Evolutionary conservation across 2,888 invertebrate species (phyloP), one percentile per base, ranked within the genome.

Genomic region (Phyllotreta cruciferae): DNA sequence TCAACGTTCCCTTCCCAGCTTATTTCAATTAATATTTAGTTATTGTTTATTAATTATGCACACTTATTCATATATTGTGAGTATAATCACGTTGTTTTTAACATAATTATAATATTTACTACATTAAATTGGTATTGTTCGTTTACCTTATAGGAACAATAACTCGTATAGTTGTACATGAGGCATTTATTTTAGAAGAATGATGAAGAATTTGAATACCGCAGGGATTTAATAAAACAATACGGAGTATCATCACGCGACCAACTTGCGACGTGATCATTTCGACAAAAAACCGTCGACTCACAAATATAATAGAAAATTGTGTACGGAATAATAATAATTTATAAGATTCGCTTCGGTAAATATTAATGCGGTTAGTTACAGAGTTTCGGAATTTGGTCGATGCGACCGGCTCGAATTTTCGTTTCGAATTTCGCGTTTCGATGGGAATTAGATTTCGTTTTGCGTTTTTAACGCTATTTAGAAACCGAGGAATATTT

Each of bases 201-300:
- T 38, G 34, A 47, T 38, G 34, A 34, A 24, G 24, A 24, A 56
- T 56, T 56, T 56, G 56, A 56, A 47, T 56, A 56, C 13, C 14
- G 34, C 10, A 10, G 49, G 50, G 24, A 52, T 47, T 56, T 62
- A 62, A 62, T 62, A 52, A 56, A 42, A 56, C 44, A 56, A 56
- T 62, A 39, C 41, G n/a, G 39, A 62, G 50, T 62, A 44, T 52
- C n/a, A 49, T 44, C 62, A 62, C 56, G 56, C 14, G 49, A 45
- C 57, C 39, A 39, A 38, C 42, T 13, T 8, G 6, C 37, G 39
- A 62, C 62, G 62, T 62, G 62, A 56, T 36, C 42, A 62, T 62
- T 62, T 56, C 49, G 41, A 56, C 50, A 42, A 41, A 56, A n/a
- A n/a, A 44, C 49, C 39, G 55, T 7, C 61, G 24, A 42, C n/a